Evolutionary conservation across 2,113 vertebrate species (phyloP).

Genomic region (Phaetusa simplex): DNA sequence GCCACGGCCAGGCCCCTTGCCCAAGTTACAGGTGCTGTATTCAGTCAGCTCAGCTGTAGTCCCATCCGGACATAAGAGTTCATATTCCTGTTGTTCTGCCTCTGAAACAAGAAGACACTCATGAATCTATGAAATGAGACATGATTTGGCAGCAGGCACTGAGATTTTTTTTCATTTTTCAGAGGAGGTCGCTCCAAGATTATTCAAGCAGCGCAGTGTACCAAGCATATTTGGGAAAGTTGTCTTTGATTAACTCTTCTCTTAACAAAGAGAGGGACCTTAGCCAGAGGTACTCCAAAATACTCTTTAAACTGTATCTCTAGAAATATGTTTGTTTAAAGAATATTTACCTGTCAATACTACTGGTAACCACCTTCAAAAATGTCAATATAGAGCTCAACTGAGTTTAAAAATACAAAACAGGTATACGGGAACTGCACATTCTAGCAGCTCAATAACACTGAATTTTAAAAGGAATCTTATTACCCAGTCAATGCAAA

Average conservation of each 20-base stretch:
- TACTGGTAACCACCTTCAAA: neutral
- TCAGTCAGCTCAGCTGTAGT: slow-evolving; percentile 77
- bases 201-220: neutral
- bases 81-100: slow-evolving; percentile 73
- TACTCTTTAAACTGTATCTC: neutral
- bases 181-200: neutral
- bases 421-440: neutral
- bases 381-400: rapidly evolving
- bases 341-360: neutral
- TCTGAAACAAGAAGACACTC: slow-evolving; percentile 61
- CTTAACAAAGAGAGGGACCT: neutral
- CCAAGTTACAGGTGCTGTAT: slow-evolving; percentile 82
- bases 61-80: slow-evolving; percentile 83
- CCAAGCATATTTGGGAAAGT: neutral
- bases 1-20: slow-evolving; percentile 81
- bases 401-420: neutral
- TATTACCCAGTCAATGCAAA: neutral
- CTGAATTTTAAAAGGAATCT: neutral
- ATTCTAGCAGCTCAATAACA: neutral
- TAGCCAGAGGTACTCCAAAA: neutral
- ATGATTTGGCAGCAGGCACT: neutral
- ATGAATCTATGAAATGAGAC: neutral
- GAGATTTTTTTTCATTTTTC: neutral
- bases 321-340: neutral
- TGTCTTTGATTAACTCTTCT: neutral